Conservation (phyloP, 2,888 invertebrate genomes). For the Eristalinus aeneus region DNA sequence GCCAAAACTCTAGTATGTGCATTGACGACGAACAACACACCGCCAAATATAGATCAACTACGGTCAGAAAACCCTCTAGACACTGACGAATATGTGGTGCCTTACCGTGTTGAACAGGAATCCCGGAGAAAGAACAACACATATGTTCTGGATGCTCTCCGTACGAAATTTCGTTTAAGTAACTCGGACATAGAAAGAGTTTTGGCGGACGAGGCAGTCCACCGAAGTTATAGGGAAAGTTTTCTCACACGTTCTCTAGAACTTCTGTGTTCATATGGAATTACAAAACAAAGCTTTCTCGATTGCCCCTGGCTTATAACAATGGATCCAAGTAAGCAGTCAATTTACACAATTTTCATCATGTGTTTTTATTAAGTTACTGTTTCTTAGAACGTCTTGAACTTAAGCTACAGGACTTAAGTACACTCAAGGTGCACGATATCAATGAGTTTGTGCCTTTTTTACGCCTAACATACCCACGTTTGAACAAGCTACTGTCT, state of each 20-base stretch:
- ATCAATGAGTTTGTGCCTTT: conserved; percentile 83
- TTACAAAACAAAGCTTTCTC: conserved; percentile 75
- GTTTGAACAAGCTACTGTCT: conserved; percentile 74
- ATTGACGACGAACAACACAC: conserved; percentile 32
- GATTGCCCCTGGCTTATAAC: conserved; percentile 79
- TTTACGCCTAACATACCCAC: conserved; percentile 80
- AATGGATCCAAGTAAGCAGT: conserved; percentile 74
- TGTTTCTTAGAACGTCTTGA: conserved; percentile 74
- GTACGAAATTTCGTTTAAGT: conserved; percentile 73
- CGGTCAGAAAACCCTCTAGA: conserved; percentile 63
- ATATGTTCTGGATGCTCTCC: conserved; percentile 71
- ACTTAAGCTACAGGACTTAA: conserved; percentile 80
- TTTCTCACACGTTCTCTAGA: conserved; percentile 72
- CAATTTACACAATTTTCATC: background rate
- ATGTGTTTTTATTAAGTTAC: background rate
- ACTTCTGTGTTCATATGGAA: conserved; percentile 73
- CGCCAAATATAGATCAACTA: background rate
- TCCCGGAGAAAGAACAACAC: conserved; percentile 36
- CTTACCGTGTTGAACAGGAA: conserved; percentile 74
- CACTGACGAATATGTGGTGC: conserved; percentile 75
- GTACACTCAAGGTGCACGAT: conserved; percentile 80
- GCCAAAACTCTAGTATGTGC: background rate
- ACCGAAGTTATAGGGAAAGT: conserved; percentile 72
- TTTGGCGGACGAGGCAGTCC: conserved; percentile 74
- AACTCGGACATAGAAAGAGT: conserved; percentile 73